Evolutionary conservation across 2,888 invertebrate genomes (phyloP).

Genomic region (Lypha dubia): DNA sequence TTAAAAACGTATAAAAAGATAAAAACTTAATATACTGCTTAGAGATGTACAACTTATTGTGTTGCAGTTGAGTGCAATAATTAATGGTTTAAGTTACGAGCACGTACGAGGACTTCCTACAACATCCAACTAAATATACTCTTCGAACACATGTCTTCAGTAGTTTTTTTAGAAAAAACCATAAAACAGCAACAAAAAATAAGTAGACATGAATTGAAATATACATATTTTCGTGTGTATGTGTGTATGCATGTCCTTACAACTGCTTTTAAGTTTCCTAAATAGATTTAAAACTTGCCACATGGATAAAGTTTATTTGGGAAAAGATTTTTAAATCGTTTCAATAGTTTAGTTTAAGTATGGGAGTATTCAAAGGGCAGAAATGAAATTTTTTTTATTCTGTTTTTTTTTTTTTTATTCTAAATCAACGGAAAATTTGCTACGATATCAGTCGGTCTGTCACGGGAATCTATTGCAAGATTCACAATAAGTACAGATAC

Average conservation of each 20-base stretch:
- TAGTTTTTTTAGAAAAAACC: not conserved
- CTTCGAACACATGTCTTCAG: slow-evolving; percentile 10
- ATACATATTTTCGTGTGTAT: too few relatives aligned
- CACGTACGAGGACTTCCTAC: slow-evolving; percentile 65
- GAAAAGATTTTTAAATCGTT: not conserved
- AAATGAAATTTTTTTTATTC: too few relatives aligned
- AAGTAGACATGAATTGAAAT: slow-evolving; percentile 31
- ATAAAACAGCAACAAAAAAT: not conserved
- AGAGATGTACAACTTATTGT: slow-evolving; percentile 57
- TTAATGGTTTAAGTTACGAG: slow-evolving; percentile 65
- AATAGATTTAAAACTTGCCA: slow-evolving; percentile 30
- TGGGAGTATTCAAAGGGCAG: too few relatives aligned
- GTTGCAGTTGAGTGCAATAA: slow-evolving; percentile 63
- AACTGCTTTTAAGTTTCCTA: not conserved
- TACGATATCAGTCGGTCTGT: too few relatives aligned
- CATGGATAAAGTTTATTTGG: not conserved
- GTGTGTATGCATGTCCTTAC: too few relatives aligned
- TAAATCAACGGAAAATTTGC: too few relatives aligned
- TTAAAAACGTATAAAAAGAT: slow-evolving; percentile 10
- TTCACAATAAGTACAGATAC: too few relatives aligned
- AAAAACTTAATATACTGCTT: slow-evolving; percentile 59
- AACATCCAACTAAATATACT: slow-evolving; percentile 38
- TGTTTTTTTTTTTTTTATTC: too few relatives aligned
- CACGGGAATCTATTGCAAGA: too few relatives aligned
- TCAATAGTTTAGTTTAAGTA: too few relatives aligned